phyloP scores from a whole-genome alignment of 2,113 vertebrate genomes.

The Phylloscopus whistleri region DNA sequence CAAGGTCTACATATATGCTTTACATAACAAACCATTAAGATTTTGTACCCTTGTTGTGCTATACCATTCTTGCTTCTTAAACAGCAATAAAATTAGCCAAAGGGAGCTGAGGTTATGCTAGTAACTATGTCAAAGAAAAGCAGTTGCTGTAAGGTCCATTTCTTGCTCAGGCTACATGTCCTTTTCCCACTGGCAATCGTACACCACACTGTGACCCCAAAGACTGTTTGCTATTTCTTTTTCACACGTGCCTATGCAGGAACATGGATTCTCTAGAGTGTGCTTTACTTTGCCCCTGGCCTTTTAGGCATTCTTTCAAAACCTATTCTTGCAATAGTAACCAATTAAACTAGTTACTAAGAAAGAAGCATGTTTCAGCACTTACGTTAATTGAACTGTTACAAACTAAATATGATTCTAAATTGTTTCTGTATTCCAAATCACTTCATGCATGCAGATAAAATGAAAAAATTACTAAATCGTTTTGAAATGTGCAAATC shows the following conservation, averaged over 20 bases:
- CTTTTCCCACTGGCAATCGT: background rate
- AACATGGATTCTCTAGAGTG: constrained; percentile 32
- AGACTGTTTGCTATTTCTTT: constrained; percentile 15
- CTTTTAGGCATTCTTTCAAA: constrained; percentile 63
- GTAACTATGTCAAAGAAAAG: constrained; percentile 27
- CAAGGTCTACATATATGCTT: constrained; percentile 11
- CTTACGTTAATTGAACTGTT: constrained; percentile 80
- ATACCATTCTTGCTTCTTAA: constrained; percentile 46
- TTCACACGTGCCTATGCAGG: constrained; percentile 35
- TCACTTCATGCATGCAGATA: constrained; percentile 70
- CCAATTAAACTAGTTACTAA: constrained; percentile 73
- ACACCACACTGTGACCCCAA: background rate
- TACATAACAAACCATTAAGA: constrained; percentile 15
- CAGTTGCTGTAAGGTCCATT: background rate
- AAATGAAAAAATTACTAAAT: constrained; percentile 73
- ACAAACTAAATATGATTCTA: constrained; percentile 77
- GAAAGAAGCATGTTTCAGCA: constrained; percentile 75
- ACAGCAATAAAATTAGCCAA: constrained; percentile 46
- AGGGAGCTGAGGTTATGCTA: background rate
- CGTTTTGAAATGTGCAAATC: constrained; percentile 72
- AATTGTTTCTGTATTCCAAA: constrained; percentile 74
- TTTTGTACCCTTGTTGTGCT: constrained; percentile 29
- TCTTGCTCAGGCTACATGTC: background rate
- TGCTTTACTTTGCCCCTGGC: constrained; percentile 38
- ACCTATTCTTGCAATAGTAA: constrained; percentile 70